These are phyloP conservation scores for Antedon bifida DNA, from an alignment of 35 echinoderm and acorn worm genomes.

Conservation along the genomic window DNA sequence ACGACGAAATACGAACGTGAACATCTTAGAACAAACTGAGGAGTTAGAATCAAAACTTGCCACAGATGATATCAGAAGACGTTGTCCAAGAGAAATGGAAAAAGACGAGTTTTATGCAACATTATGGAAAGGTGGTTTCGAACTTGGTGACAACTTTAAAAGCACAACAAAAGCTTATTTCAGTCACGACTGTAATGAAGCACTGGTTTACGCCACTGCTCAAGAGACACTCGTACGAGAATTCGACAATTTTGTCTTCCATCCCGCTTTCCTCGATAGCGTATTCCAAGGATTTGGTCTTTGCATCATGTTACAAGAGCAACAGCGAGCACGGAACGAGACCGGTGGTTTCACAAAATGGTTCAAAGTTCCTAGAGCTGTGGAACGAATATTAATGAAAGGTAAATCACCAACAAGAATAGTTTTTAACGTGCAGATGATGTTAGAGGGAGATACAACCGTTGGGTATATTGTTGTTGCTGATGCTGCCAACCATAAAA, in stretches of 20 bases:
- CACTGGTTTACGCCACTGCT: slow-evolving; percentile 59
- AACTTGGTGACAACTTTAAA: slow-evolving; percentile 68
- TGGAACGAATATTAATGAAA: slow-evolving; percentile 56
- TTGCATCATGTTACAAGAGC: slow-evolving; percentile 65
- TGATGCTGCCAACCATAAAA: slow-evolving; percentile 64
- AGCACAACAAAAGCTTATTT: slow-evolving; percentile 74
- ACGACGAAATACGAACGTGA: slow-evolving; percentile 17
- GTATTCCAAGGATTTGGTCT: slow-evolving; percentile 90
- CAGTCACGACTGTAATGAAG: slow-evolving; percentile 79
- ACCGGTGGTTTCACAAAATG: slow-evolving; percentile 42
- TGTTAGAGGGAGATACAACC: slow-evolving; percentile 23
- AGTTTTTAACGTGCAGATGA: slow-evolving; percentile 56
- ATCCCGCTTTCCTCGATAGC: slow-evolving; percentile 76
- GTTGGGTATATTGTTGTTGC: slow-evolving; percentile 61
- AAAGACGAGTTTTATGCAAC: slow-evolving; percentile 74
- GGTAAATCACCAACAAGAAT: slow-evolving; percentile 53
- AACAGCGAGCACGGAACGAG: slow-evolving; percentile 48
- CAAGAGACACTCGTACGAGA: slow-evolving; percentile 60
- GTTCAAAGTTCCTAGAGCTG: slow-evolving; percentile 77
- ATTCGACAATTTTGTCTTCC: slow-evolving; percentile 65
- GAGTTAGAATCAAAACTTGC: slow-evolving; percentile 54
- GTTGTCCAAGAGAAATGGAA: slow-evolving; percentile 58
- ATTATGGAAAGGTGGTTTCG: slow-evolving; percentile 76
- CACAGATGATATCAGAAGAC: slow-evolving; percentile 75
- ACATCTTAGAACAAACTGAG: slow-evolving; percentile 45